These are phyloP conservation scores for Tyrannus savana DNA, from an alignment of 2,113 vertebrate species.

Conservation along the genomic window DNA sequence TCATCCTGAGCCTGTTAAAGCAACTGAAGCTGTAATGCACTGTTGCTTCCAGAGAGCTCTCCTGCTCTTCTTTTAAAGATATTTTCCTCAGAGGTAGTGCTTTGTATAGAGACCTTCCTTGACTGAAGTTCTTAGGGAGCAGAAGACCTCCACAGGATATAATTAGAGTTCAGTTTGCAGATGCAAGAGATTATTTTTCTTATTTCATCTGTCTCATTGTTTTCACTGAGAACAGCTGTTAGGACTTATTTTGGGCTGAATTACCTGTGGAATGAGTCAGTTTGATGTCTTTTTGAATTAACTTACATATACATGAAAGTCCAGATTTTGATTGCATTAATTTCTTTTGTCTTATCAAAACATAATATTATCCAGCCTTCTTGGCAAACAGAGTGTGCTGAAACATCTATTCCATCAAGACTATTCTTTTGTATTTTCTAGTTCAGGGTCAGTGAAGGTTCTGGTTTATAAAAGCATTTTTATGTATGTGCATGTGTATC, in stretches of 20 bases:
- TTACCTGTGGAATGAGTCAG: conserved; percentile 58
- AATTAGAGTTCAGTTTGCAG: conserved; percentile 63
- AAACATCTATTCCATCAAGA: conserved; percentile 1
- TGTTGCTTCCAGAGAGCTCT: conserved; percentile 3
- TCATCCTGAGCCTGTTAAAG: neutral
- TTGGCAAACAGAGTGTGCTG: neutral
- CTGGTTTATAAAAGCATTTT: neutral
- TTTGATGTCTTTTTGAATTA: conserved; percentile 12
- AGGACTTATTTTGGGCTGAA: conserved; percentile 3
- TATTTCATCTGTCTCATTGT: conserved; percentile 39
- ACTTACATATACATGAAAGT: neutral
- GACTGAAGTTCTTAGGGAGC: conserved; percentile 51
- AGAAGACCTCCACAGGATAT: conserved; percentile 56
- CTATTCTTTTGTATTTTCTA: neutral
- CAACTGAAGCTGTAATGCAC: neutral
- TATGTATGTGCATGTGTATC: neutral
- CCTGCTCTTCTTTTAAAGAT: conserved; percentile 20
- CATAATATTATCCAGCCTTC: neutral
- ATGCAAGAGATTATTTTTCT: conserved; percentile 39
- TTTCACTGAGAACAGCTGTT: conserved; percentile 47
- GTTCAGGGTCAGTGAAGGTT: neutral
- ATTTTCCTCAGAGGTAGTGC: conserved; percentile 16
- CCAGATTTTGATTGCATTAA: neutral
- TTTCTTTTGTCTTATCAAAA: conserved; percentile 39
- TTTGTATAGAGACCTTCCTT: conserved; percentile 32